Base-by-base conservation (phyloP, 1,140 invertebrate species). In the Himalopsyche phryganea region DNA sequence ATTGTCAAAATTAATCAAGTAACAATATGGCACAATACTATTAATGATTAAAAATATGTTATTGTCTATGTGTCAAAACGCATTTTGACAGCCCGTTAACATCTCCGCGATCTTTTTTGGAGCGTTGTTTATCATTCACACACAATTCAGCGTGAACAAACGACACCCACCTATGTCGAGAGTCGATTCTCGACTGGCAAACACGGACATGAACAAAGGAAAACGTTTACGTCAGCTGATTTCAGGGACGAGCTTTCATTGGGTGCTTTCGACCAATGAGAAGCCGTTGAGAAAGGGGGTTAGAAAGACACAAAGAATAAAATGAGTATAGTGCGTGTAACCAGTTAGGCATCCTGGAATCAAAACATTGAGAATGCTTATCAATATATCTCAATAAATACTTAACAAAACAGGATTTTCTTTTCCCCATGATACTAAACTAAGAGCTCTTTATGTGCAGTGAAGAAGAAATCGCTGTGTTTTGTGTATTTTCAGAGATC, bases 291-390 rank as follows among this genome's bases (percentile, higher is more conserved):
- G 23, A 28, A 40, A 40, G 38, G 38, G 38, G n/a, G 15, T 40
- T 40, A 40, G 38, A 40, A 13, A n/a, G 38, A 40, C 38, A 40
- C 38, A 40, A 40, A 40, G 38, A 40, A 11, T 15, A 40, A 40
- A 11, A 4, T 11, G 38, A 15, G 15, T 40, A 40, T 40, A 40
- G 38, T 40, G 15, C 38, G 5, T 11, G 4, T 11, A 40, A 40
- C 3, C 38, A 40, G 4, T 13, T 40, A 13, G 4, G 38, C 3
- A 40, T 13, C 3, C 11, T 11, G 38, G 11, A 40, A 40, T 40
- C 38, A 40, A 13, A 40, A 40, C 38, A 40, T 40, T 40, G 38
- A n/a, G n/a, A 13, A n/a, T 40, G 11, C 15, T 6, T 5, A 40
- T 15, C n/a, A 5, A 40, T 3, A 40, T 40, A 40, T 40, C 3